Evolutionary conservation across 2,797 vertebrate genomes (phyloP).

Genomic region (Echiichthys vipera): DNA sequence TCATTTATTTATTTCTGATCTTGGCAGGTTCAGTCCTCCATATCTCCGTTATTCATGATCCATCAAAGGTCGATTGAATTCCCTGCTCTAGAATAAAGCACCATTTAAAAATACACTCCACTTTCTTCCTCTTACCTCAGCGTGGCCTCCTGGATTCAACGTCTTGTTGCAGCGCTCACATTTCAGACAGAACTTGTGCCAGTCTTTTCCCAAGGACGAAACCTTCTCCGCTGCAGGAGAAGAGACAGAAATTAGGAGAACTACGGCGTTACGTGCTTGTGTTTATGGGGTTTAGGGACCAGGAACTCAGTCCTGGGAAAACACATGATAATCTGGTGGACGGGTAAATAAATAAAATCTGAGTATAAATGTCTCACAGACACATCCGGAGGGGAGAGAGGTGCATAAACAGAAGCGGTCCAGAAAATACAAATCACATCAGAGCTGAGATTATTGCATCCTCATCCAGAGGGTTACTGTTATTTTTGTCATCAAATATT

Average conservation of each 20-base stretch:
- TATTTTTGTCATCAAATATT: neutral
- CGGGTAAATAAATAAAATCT: no score
- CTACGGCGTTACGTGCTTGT: fast-evolving
- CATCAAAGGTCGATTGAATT: no score
- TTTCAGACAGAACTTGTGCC: conserved; percentile 87
- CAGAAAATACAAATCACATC: neutral
- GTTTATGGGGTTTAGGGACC: neutral
- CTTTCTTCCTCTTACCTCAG: conserved; percentile 73
- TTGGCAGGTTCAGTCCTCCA: no score
- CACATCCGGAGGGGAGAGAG: neutral
- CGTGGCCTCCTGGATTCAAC: conserved; percentile 82
- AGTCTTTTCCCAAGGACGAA: conserved; percentile 83
- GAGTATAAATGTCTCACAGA: neutral
- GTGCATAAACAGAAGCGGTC: neutral
- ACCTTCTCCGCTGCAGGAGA: conserved; percentile 81
- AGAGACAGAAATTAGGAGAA: neutral
- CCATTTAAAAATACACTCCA: neutral
- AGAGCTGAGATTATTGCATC: neutral
- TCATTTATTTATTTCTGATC: no score
- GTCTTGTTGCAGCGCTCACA: conserved; percentile 85
- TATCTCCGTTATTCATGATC: no score
- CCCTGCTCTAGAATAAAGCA: no score
- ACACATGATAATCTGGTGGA: neutral
- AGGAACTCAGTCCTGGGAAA: neutral
- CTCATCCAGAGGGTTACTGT: neutral